Conservation (phyloP, 2,113 vertebrate genomes). For the Dolichallabes microphthalmus region DNA sequence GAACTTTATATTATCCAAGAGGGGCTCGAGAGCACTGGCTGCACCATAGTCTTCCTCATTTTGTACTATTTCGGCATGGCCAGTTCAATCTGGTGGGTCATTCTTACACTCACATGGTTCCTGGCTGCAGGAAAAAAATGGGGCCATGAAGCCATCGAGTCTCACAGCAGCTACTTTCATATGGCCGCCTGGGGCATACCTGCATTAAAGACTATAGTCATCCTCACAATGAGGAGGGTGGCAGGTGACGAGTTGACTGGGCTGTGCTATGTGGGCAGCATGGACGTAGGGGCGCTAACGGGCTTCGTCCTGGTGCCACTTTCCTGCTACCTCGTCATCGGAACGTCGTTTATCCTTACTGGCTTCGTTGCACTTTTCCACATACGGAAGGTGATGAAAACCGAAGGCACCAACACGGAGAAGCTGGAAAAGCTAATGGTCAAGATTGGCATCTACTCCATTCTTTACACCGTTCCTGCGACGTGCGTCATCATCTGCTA, state of each 20-base stretch:
- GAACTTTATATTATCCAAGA: conserved; percentile 94
- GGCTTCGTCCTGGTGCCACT: conserved; percentile 93
- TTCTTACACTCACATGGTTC: conserved; percentile 97
- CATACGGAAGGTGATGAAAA: conserved; percentile 97
- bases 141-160: conserved; percentile 97
- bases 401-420: conserved; percentile 93
- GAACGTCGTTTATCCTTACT: conserved; percentile 94
- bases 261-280: conserved; percentile 92
- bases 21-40: conserved; percentile 92
- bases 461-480: conserved; percentile 96
- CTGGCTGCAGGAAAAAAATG: conserved; percentile 95
- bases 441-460: conserved; percentile 95
- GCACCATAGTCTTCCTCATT: conserved; percentile 95
- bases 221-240: conserved; percentile 95
- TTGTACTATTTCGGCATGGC: conserved; percentile 99
- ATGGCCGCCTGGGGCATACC: conserved; percentile 96
- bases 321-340: conserved; percentile 89
- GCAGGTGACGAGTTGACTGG: conserved; percentile 94
- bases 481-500: conserved; percentile 97
- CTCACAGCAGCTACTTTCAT: conserved; percentile 97
- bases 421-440: conserved; percentile 99
- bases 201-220: conserved; percentile 91
- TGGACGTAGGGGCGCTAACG: conserved; percentile 82
- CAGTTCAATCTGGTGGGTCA: conserved; percentile 96
- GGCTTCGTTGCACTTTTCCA: conserved; percentile 97